These are phyloP conservation scores for Endomychus coccineus DNA, from an alignment of 2,888 invertebrate species.

Conservation along the genomic window DNA sequence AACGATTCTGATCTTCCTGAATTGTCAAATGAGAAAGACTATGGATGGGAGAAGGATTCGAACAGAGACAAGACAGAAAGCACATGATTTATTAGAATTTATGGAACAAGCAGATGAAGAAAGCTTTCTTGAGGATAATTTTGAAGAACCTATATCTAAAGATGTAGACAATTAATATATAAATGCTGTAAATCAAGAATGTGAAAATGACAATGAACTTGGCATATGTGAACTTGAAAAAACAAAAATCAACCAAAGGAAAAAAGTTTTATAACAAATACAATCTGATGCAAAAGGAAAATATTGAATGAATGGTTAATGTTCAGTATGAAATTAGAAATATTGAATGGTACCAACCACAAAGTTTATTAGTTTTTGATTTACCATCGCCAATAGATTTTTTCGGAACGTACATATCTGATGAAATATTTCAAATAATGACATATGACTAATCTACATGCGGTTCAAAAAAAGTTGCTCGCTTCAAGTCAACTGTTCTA, in stretches of 20 bases:
- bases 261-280: conserved; percentile 2
- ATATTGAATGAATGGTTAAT: neutral
- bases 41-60: conserved; percentile 1
- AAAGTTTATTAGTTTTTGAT: neutral
- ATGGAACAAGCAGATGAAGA: neutral
- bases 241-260: neutral
- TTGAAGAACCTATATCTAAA: too few relatives aligned
- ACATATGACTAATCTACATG: too few relatives aligned
- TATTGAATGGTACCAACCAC: neutral
- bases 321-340: conserved; percentile 1
- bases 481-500: too few relatives aligned
- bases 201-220: conserved; percentile 3
- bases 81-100: neutral
- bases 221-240: neutral
- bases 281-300: neutral
- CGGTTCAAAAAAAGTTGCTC: too few relatives aligned
- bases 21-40: neutral
- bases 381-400: conserved; percentile 2
- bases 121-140: conserved; percentile 2
- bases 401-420: neutral
- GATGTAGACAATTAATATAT: too few relatives aligned
- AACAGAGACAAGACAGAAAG: neutral
- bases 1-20: conserved; percentile 3
- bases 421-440: neutral
- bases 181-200: neutral